Conservation (phyloP, 2,113 vertebrate genomes). For the Sialia sialis region DNA sequence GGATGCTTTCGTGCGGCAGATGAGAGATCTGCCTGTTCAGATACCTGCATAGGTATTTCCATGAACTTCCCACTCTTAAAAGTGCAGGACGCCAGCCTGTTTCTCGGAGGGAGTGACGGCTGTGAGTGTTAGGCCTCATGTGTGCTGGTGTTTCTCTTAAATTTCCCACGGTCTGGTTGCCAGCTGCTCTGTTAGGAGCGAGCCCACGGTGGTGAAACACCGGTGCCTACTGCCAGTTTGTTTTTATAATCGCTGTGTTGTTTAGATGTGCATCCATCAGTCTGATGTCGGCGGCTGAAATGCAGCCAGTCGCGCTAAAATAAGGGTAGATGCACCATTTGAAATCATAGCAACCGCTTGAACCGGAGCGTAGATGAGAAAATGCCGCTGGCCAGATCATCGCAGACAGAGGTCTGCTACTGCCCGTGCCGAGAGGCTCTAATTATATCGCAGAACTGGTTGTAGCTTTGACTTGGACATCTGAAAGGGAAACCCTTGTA, state of each 20-base stretch:
- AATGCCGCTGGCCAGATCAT: not conserved
- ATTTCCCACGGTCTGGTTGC: not conserved
- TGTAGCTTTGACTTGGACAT: not conserved
- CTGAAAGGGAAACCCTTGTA: not conserved
- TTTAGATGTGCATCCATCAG: not conserved
- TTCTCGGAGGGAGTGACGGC: not conserved
- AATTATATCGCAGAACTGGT: not conserved
- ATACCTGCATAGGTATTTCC: not conserved
- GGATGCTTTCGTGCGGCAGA: not conserved
- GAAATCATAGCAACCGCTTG: not conserved
- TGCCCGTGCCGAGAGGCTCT: not conserved
- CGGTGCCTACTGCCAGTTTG: not conserved
- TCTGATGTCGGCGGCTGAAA: not conserved
- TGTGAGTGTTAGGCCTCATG: not conserved
- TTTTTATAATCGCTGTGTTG: not conserved
- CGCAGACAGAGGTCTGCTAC: not conserved
- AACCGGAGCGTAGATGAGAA: not conserved
- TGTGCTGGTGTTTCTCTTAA: not conserved
- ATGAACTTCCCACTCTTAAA: not conserved
- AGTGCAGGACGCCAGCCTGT: not conserved
- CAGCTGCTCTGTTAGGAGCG: not conserved
- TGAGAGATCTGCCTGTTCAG: not conserved
- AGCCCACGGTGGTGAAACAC: not conserved
- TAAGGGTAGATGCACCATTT: not conserved
- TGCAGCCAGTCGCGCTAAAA: not conserved